Conservation (phyloP, 2,888 invertebrate genomes). For the Tridacna crocea region DNA sequence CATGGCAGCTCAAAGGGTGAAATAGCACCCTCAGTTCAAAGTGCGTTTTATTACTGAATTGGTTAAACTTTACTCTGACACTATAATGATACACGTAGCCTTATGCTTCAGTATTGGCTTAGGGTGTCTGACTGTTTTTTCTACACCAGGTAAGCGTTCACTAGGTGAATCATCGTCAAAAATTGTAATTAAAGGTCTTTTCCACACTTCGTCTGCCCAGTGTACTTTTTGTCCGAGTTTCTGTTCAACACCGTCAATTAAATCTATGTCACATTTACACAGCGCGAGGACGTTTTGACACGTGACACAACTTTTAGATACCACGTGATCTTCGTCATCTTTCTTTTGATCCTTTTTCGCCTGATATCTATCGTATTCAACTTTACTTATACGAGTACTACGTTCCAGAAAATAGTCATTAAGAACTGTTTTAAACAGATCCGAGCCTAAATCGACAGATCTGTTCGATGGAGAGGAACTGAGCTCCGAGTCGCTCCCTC, state of each 20-base stretch:
- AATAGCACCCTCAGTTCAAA: too few species aligned
- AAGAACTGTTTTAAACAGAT: constrained; percentile 51
- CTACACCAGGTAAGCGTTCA: neutral
- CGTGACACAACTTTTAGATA: constrained; percentile 43
- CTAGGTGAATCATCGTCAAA: constrained; percentile 19
- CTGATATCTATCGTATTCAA: constrained; percentile 52
- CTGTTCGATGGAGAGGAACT: constrained; percentile 31
- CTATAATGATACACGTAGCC: constrained; percentile 60
- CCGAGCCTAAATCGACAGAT: constrained; percentile 37
- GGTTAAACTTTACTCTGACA: constrained; percentile 45
- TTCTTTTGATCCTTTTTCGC: constrained; percentile 37
- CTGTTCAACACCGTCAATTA: constrained; percentile 28
- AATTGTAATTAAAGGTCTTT: constrained; percentile 49
- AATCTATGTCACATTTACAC: constrained; percentile 53
- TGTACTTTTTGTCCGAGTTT: constrained; percentile 56
- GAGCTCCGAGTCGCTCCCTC: constrained; percentile 45
- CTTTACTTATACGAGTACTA: constrained; percentile 48
- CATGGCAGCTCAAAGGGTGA: too few species aligned
- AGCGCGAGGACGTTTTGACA: constrained; percentile 47
- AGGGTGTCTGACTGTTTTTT: constrained; percentile 12
- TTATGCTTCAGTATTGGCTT: constrained; percentile 61
- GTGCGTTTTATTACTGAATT: too few species aligned
- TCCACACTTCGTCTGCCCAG: constrained; percentile 63
- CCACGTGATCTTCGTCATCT: constrained; percentile 38
- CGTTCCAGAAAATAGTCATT: constrained; percentile 48